Evolutionary conservation across 2,113 vertebrate species (phyloP), one percentile per base, ranked within the genome.

Genomic region (Nestor notabilis): DNA sequence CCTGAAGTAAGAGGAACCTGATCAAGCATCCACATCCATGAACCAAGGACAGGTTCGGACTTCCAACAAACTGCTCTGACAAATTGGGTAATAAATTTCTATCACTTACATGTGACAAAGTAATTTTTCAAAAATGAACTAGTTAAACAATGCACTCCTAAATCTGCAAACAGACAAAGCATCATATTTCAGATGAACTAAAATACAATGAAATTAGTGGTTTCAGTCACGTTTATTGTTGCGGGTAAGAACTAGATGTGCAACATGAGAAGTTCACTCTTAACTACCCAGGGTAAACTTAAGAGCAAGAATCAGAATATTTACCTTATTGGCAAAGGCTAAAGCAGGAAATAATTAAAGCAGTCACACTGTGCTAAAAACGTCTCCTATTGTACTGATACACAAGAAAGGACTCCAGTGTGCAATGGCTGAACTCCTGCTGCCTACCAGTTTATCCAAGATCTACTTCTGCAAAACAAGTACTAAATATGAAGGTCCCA

Each of bases 211-310:
- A 33, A 87, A 82, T 6, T 41, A 49, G 8, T 28, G 4, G 10
- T 13, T 65, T 58, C 27, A 28, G 64, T 58, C 13, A 65, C 60
- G 37, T 63, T 69, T 27, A 64, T 11, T 58, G 39, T 0, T 37
- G 47, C 6, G 53, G 33, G 24, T 28, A 60, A 49, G 18, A 89
- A 69, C 4, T 17, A 13, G 2, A 65, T 23, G 20, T 31, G 25
- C 44, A 52, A 72, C 10, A 55, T 0, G 0, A 0, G 2, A 69
- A 76, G 27, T 35, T 80, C 27, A 68, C 5, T 65, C 19, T 46
- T 56, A 37, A 37, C 4, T 56, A 25, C 6, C 5, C 19, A 66
- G 31, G 70, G 29, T 74, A 91, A 43, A 27, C 15, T n/a, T 63
- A 7, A 46, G 21, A 74, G 5, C 33, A 83, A 47, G 37, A 80